Conservation (phyloP, 2,113 vertebrate genomes). For the Lepidothrix coronata region DNA sequence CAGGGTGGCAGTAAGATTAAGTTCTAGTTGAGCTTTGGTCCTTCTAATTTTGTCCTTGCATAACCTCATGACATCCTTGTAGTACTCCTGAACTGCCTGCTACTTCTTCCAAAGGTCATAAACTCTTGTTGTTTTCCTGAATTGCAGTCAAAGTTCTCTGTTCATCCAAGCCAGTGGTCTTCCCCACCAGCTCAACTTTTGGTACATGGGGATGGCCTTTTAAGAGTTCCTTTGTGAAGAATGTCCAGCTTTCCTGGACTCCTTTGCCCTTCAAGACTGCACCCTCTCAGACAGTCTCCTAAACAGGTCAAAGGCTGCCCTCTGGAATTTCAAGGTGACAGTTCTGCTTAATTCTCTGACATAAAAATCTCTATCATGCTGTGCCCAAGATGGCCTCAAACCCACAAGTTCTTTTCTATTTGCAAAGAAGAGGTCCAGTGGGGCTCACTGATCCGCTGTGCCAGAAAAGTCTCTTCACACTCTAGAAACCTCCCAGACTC, state of each 20-base stretch:
- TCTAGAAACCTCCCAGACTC: background rate
- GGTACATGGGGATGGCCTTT: background rate
- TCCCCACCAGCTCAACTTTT: background rate
- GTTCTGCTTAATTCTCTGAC: background rate
- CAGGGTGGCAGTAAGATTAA: background rate
- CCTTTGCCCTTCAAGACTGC: background rate
- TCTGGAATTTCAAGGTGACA: background rate
- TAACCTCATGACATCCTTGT: background rate
- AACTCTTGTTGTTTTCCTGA: background rate
- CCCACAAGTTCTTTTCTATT: background rate
- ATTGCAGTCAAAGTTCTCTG: background rate
- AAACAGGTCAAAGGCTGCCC: background rate
- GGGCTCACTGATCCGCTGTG: background rate
- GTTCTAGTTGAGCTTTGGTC: background rate
- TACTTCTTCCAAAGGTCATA: background rate
- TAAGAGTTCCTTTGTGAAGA: background rate
- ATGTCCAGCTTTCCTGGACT: background rate
- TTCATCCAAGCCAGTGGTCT: background rate
- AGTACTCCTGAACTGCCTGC: background rate
- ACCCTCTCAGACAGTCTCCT: background rate
- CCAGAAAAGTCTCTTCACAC: background rate
- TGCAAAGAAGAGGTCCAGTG: background rate
- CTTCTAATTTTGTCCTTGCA: background rate
- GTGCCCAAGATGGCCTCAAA: background rate
- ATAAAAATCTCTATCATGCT: background rate